These are phyloP conservation scores for Lutjanus erythropterus DNA, from an alignment of 2,113 vertebrate species.

Conservation along the genomic window DNA sequence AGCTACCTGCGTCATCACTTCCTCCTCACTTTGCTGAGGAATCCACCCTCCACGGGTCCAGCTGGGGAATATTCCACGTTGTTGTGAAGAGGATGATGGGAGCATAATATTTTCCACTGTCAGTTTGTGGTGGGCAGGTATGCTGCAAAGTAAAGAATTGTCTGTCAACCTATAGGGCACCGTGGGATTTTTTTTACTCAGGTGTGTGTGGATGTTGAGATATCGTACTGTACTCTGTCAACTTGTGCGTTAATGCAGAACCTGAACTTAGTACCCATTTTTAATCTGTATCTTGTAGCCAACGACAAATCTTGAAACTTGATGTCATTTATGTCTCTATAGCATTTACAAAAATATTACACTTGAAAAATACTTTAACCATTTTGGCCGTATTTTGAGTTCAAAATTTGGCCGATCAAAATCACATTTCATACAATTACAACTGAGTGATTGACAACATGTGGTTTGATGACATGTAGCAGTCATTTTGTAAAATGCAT, in stretches of 20 bases:
- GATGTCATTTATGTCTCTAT: no score
- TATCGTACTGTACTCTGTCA: background rate
- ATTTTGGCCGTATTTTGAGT: no score
- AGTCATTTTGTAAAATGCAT: no score
- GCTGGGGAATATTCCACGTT: constrained; percentile 59
- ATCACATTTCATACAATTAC: no score
- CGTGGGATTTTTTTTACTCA: background rate
- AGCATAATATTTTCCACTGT: constrained; percentile 62
- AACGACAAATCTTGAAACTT: background rate
- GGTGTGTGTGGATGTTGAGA: background rate
- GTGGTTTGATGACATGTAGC: no score
- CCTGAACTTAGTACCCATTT: background rate
- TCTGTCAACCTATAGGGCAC: background rate
- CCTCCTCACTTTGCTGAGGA: constrained; percentile 76
- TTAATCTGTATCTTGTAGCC: background rate
- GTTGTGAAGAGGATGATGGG: constrained; percentile 62
- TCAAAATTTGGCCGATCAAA: no score
- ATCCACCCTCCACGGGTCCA: constrained; percentile 54
- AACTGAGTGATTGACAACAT: no score
- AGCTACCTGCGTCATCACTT: constrained; percentile 80
- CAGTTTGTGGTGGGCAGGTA: constrained; percentile 26
- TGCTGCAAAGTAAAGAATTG: constrained; percentile 42
- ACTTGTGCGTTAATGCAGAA: background rate
- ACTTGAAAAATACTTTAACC: no score
- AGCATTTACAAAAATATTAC: no score